These are phyloP conservation scores for Aspidiotus destructor DNA, from an alignment of 2,888 invertebrate species.

Conservation along the genomic window DNA sequence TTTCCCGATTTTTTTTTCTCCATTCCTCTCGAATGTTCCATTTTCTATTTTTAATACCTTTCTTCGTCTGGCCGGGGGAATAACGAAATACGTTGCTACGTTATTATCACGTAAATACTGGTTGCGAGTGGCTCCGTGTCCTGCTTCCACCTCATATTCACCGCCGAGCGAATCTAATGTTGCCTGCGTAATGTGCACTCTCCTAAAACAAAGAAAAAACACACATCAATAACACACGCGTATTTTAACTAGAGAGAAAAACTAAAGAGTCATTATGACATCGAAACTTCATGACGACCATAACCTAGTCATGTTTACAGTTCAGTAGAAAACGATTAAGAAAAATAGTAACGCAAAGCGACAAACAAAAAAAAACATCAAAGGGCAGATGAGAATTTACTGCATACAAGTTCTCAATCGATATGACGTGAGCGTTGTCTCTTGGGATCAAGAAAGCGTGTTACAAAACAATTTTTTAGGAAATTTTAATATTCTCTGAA, in stretches of 20 bases:
- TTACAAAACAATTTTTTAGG: no score
- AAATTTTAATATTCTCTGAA: no score
- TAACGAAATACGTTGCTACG: slow-evolving; percentile 78
- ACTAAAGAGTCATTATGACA: neutral
- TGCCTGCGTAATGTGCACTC: slow-evolving; percentile 74
- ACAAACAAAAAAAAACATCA: no score
- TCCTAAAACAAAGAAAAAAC: slow-evolving; percentile 46
- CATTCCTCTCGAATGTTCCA: neutral
- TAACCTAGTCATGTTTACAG: neutral
- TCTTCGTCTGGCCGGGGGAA: slow-evolving; percentile 71
- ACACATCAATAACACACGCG: neutral
- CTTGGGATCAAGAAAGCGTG: no score
- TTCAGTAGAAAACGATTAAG: neutral
- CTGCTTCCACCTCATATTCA: slow-evolving; percentile 83
- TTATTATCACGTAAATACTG: slow-evolving; percentile 74
- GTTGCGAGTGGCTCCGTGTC: slow-evolving; percentile 71
- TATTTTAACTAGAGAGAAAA: neutral
- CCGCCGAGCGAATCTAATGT: slow-evolving; percentile 76
- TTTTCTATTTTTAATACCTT: slow-evolving; percentile 50
- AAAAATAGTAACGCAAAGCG: neutral
- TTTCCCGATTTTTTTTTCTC: neutral
- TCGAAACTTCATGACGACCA: neutral
- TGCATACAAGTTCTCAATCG: no score
- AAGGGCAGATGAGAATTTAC: no score
- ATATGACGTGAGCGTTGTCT: no score